phyloP scores from a whole-genome alignment of 2,888 invertebrate species.

The Dynastes grantii region DNA sequence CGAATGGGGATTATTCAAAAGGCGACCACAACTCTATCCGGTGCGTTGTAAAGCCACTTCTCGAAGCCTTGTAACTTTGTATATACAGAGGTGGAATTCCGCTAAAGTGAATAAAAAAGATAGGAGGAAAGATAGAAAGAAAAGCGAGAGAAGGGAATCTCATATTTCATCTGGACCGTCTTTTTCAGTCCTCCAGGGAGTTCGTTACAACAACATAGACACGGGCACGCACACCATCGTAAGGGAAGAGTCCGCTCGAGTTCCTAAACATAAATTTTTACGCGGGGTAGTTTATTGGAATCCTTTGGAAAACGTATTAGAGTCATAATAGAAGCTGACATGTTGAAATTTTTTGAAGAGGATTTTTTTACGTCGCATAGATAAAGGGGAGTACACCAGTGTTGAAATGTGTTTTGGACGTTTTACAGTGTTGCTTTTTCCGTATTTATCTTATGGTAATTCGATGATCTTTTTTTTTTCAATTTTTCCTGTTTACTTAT shows the following conservation, averaged over 20 bases:
- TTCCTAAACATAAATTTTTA: conserved; percentile 42
- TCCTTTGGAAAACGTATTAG: conserved; percentile 40
- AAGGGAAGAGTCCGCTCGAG: conserved; percentile 23
- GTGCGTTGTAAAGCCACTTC: conserved; percentile 21
- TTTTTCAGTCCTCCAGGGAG: conserved; percentile 32
- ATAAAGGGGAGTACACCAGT: conserved; percentile 18
- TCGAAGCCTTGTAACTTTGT: conserved; percentile 19
- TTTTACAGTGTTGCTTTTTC: not conserved
- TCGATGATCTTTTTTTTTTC: not conserved
- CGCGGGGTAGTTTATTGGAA: conserved; percentile 40
- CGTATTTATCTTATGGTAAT: conserved; percentile 17
- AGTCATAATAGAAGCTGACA: conserved; percentile 35
- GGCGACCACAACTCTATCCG: conserved; percentile 31
- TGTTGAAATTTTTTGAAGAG: conserved; percentile 38
- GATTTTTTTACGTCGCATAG: conserved; percentile 10
- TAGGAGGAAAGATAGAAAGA: conserved; percentile 23
- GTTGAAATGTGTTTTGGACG: conserved; percentile 30
- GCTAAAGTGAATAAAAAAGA: conserved; percentile 23
- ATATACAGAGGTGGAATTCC: not conserved
- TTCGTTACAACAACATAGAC: conserved; percentile 22
- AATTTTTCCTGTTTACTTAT: not conserved
- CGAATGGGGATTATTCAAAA: conserved; percentile 29
- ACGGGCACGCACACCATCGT: not conserved
- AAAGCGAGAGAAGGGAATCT: conserved; percentile 22
- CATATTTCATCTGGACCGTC: conserved; percentile 43